A percentile compares a stretch with the other conserved stretches of the same genome.
These are phyloP conservation scores for Drosophila neonasuta DNA, from an alignment of 2,888 invertebrate genomes.

Conservation along the genomic window DNA sequence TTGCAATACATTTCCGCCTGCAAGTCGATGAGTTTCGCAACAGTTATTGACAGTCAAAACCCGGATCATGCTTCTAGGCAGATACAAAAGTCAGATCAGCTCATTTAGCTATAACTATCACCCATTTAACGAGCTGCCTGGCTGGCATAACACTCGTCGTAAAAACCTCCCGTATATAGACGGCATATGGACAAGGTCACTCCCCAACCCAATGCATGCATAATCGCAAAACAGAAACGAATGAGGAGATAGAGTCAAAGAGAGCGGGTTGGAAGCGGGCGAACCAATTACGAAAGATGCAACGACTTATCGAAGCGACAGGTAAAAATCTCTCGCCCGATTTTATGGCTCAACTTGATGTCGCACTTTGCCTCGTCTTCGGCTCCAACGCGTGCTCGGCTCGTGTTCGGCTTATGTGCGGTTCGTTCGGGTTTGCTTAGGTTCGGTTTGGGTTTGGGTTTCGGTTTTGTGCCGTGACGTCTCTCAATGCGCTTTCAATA, in stretches of 20 bases:
- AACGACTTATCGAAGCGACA: constrained; percentile 42
- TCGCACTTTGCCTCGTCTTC: neutral
- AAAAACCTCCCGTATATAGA: constrained; percentile 31
- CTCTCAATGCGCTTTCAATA: constrained; percentile 66
- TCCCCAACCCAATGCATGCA: constrained; percentile 29
- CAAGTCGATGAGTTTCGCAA: neutral
- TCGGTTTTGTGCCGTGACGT: constrained; percentile 46
- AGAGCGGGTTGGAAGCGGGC: neutral
- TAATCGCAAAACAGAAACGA: constrained; percentile 6
- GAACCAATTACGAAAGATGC: constrained; percentile 53
- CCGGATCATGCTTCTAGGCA: constrained; percentile 2
- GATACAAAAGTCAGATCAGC: constrained; percentile 21
- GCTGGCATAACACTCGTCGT: constrained; percentile 26
- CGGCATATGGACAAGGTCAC: constrained; percentile 42
- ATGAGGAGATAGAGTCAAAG: too few species aligned
- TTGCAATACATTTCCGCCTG: neutral
- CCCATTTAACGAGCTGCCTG: constrained; percentile 21
- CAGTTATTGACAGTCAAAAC: neutral
- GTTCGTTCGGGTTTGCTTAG: constrained; percentile 7
- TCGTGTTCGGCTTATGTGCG: neutral
- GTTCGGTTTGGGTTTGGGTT: constrained; percentile 12
- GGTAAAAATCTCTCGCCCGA: constrained; percentile 35
- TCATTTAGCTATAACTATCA: constrained; percentile 18
- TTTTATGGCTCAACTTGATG: constrained; percentile 12
- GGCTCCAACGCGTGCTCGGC: neutral